Evolutionary conservation across 2,113 vertebrate species (phyloP).

Genomic region (Gavia stellata): DNA sequence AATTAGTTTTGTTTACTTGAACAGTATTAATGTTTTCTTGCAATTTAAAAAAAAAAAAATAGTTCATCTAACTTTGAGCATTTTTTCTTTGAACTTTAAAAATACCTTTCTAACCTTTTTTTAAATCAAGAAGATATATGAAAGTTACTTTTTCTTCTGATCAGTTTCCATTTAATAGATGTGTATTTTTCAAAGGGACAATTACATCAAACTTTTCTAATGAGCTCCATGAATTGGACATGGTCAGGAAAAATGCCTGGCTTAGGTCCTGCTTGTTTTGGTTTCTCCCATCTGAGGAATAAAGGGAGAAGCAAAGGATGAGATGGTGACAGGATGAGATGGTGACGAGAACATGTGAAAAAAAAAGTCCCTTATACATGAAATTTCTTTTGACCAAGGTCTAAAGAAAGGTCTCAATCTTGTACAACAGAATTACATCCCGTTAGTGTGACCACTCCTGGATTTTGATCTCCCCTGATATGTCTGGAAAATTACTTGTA

Average conservation of each 20-base stretch:
- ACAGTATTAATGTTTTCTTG: neutral
- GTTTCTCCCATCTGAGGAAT: neutral
- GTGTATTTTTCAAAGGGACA: neutral
- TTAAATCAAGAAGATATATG: neutral
- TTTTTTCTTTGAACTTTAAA: constrained; percentile 1
- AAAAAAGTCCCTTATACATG: neutral
- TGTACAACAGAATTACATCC: neutral
- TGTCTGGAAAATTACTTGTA: neutral
- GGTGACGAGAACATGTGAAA: neutral
- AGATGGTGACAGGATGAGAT: neutral
- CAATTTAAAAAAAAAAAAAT: neutral
- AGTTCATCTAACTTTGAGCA: neutral
- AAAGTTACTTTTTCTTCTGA: neutral
- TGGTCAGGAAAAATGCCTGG: neutral
- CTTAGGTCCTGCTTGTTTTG: neutral
- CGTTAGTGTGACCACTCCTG: neutral
- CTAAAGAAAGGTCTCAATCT: neutral
- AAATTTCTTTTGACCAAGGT: neutral
- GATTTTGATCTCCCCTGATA: neutral
- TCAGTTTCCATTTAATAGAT: neutral
- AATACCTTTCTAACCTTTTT: neutral
- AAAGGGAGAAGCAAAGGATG: neutral
- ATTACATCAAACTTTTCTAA: neutral
- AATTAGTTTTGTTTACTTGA: neutral
- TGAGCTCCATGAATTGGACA: neutral